phyloP scores from a whole-genome alignment of 2,113 vertebrate species.

The Microcebus tavaratra region DNA sequence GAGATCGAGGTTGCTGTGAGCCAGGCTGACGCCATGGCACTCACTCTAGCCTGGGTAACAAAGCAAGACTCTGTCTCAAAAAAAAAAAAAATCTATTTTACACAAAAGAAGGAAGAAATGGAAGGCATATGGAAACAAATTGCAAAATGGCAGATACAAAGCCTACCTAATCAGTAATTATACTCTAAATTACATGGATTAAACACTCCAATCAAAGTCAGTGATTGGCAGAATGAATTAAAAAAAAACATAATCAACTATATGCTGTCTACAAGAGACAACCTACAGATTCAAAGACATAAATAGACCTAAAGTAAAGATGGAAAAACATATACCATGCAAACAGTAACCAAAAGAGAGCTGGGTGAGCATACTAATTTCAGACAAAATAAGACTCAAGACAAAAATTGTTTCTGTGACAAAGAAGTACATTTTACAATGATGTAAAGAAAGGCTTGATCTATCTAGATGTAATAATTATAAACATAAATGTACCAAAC shows the following conservation, averaged over 20 bases:
- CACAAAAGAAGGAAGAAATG: not conserved
- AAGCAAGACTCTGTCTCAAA: too few relatives aligned
- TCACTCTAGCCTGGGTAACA: too few relatives aligned
- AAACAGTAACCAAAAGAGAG: not conserved
- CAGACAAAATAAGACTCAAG: conserved; percentile 11
- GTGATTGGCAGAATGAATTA: not conserved
- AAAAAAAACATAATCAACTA: not conserved
- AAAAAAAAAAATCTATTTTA: not conserved
- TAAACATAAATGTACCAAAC: not conserved
- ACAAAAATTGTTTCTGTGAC: conserved; percentile 17
- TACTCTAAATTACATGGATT: not conserved
- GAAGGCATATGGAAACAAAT: not conserved
- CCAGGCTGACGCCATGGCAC: too few relatives aligned
- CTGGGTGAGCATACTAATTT: not conserved
- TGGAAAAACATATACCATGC: not conserved
- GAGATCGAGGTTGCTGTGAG: too few relatives aligned
- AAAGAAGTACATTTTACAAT: not conserved
- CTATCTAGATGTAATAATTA: not conserved
- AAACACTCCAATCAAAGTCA: not conserved
- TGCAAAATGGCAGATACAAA: not conserved
- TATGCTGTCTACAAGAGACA: not conserved
- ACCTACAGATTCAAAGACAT: not conserved
- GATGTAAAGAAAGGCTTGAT: not conserved
- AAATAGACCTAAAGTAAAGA: conserved; percentile 14
- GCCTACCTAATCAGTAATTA: conserved; percentile 28